A percentile compares a stretch with the other conserved stretches of the same genome.
These are phyloP conservation scores for Shinisaurus crocodilurus DNA, from an alignment of 2,113 vertebrate species.

Conservation along the genomic window DNA sequence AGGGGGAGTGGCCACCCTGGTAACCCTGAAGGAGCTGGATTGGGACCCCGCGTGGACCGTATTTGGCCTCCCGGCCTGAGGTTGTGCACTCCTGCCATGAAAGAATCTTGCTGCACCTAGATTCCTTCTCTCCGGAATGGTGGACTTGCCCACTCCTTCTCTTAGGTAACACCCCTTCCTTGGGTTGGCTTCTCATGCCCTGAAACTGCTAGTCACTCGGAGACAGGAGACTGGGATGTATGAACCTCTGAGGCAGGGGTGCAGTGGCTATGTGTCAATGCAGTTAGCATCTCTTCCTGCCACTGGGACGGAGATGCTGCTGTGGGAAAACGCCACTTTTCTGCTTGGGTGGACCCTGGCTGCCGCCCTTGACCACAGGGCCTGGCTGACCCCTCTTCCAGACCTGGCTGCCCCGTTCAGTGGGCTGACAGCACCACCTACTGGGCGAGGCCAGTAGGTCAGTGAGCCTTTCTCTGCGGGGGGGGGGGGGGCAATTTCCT, in stretches of 20 bases:
- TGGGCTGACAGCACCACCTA: background rate
- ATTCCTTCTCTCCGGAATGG: too few relatives aligned
- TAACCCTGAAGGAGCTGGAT: too few relatives aligned
- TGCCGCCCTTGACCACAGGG: background rate
- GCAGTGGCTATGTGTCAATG: too few relatives aligned
- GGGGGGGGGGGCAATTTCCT: fast-evolving
- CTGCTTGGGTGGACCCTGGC: too few relatives aligned
- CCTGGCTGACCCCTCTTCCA: background rate
- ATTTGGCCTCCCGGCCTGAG: too few relatives aligned
- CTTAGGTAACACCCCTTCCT: conserved; percentile 20
- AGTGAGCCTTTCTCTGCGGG: too few relatives aligned
- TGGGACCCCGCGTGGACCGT: too few relatives aligned
- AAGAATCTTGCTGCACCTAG: background rate
- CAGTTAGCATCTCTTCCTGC: background rate
- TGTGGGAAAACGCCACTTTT: background rate
- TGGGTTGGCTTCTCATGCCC: background rate
- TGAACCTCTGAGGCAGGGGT: conserved; percentile 77
- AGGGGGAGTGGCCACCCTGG: too few relatives aligned
- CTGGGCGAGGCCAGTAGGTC: fast-evolving
- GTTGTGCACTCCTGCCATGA: too few relatives aligned
- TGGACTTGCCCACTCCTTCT: background rate
- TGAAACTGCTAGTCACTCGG: conserved; percentile 75
- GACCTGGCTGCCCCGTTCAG: background rate
- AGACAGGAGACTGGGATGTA: conserved; percentile 81
- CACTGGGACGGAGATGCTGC: too few relatives aligned